Evolutionary conservation across 2,888 invertebrate species (phyloP).

Genomic region (Lumbricus terrestris): DNA sequence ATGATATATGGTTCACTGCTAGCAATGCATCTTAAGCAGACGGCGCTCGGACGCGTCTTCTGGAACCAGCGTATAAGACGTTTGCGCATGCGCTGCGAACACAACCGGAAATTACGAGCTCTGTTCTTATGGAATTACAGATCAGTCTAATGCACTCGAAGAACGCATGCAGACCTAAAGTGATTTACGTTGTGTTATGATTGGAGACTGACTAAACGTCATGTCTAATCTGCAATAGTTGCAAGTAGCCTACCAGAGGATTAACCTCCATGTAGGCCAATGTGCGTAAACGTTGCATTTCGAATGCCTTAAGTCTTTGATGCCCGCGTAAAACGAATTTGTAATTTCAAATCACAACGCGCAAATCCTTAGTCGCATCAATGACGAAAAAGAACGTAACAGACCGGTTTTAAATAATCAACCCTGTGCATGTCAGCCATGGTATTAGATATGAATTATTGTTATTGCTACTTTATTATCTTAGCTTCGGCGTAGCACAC

Average conservation of each 20-base stretch:
- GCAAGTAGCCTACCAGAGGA: too few species aligned
- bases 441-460: too few species aligned
- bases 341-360: too few species aligned
- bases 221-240: not conserved
- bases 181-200: not conserved
- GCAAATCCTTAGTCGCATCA: too few species aligned
- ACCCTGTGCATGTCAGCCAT: too few species aligned
- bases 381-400: too few species aligned
- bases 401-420: too few species aligned
- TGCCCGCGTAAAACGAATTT: not conserved
- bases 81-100: not conserved
- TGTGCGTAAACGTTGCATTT: not conserved
- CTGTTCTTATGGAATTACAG: conserved; percentile 3
- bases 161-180: not conserved
- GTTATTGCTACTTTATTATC: too few species aligned
- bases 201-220: not conserved
- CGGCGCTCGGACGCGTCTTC: not conserved
- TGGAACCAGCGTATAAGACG: not conserved
- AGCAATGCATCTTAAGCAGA: conserved; percentile 7
- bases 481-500: too few species aligned
- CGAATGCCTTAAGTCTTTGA: not conserved
- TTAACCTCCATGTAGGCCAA: not conserved
- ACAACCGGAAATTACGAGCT: conserved; percentile 3
- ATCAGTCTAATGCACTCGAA: not conserved
- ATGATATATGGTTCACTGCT: conserved; percentile 14